Base-by-base conservation (phyloP, 1,140 invertebrate species). In the Drosophila bocqueti region DNA sequence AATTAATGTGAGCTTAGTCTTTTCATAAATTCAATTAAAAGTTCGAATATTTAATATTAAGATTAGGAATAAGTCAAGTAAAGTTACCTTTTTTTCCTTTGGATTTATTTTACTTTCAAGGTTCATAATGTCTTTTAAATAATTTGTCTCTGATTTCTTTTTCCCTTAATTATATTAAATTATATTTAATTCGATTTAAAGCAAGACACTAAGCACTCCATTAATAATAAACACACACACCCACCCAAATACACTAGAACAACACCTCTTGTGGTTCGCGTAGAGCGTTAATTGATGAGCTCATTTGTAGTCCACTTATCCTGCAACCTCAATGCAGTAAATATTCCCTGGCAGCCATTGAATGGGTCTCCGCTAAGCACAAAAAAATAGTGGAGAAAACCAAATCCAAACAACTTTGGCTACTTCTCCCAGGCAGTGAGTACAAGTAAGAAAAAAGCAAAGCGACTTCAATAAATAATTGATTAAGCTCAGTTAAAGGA, bases 381-480 rank as follows among this genome's bases (percentile, higher is more conserved):
- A 29, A 50, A 45, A 47, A 52, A 40, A 40, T 50, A 65, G 36
- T 52, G 24, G 4, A 57, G n/a, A 7, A 67, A 81, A 68, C 61
- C 26, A 67, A 77, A 77, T 59, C 55, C 50, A 61, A 73, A 66
- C 60, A 78, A 78, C 68, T 81, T 81, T 52, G 40, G 75, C 59
- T 61, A 76, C 86, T 82, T 83, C 47, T 67, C 45, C 21, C 31
- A 18, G 13, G 54, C 54, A 21, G 59, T 63, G 29, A 21, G 45
- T 49, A 11, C 26, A 63, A 43, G 29, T 54, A 45, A 57, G 57
- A 76, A 84, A 83, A 83, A 80, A 50, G 60, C 38, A 10, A 42
- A 40, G 57, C 61, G 69, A 79, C 79, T 86, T 86, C 83, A 79
- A 86, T 86, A 86, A 86, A 87, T 87, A 87, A 87, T 89, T 87